Percentiles rank a stretch among this genome's conserved stretches.
These are phyloP conservation scores for Pogonocichla stellata DNA, from an alignment of 2,113 vertebrate species.

Conservation along the genomic window DNA sequence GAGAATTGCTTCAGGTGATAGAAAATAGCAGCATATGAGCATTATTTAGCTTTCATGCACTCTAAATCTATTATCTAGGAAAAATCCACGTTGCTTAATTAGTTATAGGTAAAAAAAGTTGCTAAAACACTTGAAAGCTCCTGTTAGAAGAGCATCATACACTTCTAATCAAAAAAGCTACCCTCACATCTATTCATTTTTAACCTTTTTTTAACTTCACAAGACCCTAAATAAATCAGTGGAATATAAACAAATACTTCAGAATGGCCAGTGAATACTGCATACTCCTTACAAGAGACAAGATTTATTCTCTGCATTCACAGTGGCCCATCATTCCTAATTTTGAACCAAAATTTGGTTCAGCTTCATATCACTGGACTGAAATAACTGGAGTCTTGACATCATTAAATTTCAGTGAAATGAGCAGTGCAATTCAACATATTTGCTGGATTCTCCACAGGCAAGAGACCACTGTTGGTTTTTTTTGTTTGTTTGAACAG, in stretches of 20 bases:
- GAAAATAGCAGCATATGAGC: background rate
- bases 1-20: background rate
- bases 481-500: background rate
- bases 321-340: background rate
- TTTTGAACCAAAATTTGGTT: background rate
- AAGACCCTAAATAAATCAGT: background rate
- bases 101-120: background rate
- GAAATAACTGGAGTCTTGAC: background rate
- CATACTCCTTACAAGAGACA: background rate
- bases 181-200: background rate
- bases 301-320: background rate
- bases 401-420: background rate
- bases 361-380: background rate
- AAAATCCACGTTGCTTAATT: background rate
- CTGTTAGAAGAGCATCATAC: background rate
- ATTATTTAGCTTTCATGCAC: background rate
- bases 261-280: background rate
- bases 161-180: background rate
- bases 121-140: background rate
- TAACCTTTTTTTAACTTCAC: background rate
- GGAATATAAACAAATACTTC: background rate
- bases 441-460: background rate
- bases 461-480: background rate
- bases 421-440: background rate
- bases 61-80: background rate